Evolutionary conservation across 2,113 vertebrate genomes (phyloP), one percentile per base, ranked within the genome.

Genomic region (Alectura lathami): DNA sequence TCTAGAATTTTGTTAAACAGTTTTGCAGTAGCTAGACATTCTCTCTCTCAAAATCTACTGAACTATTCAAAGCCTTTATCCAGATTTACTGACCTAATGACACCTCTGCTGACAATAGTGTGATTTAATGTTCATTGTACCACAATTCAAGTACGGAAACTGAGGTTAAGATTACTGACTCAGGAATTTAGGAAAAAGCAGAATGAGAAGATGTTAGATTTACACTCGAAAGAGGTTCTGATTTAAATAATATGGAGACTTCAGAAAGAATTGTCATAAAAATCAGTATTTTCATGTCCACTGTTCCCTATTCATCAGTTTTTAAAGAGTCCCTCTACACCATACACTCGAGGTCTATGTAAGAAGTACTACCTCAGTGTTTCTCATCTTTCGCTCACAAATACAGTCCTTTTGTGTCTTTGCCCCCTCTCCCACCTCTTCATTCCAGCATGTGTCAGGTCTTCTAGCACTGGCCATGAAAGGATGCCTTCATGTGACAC

Each of bases 21-120:
- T 66, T 87, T 70, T 34, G 38, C 2, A 51, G 34, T 10, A 83
- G 62, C 12, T 66, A 66, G 45, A 48, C 14, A 56, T 2, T 40
- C 0, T 0, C 3, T 3, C 40, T 62, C 36, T 66, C 36, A 80
- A 68, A 59, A 83, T 40, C 30, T 43, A 30, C 6, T 27, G 59
- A 40, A 40, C 32, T 69, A 32, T 27, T 84, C 40, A 48, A 59
- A 78, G 60, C 20, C 18, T 26, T 18, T 15, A 78, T 15, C 14
- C 20, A 36, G 54, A 68, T 50, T 36, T 76, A 4, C 26, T 79
- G 51, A 80, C 18, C 21, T 54, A 22, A 47, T 26, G 14, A 51
- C 26, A 45, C 5, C 11, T 77, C 22, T 69, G 26, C 13, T 66
- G 50, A 47, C 17, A 77, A 53, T 18, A 6, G 18, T 0, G 7